Conservation (phyloP, 2,113 vertebrate genomes). For the Empidonax traillii region DNA sequence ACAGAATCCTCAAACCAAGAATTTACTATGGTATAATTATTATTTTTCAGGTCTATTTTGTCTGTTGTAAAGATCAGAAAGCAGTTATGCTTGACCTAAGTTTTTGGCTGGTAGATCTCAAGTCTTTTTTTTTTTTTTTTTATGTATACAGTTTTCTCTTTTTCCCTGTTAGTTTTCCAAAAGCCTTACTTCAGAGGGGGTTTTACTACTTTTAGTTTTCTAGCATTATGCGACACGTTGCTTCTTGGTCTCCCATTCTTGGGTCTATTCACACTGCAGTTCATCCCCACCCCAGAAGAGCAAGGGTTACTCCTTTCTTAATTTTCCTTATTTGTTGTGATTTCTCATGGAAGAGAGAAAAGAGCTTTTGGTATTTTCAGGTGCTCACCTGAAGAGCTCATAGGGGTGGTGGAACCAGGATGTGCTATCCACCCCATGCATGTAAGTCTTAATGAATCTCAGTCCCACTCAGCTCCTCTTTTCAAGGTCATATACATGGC, state of each 20-base stretch:
- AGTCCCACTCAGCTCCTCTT: neutral
- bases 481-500: neutral
- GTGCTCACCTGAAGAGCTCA: neutral
- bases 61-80: neutral
- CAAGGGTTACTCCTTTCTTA: neutral
- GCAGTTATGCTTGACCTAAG: neutral
- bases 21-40: neutral
- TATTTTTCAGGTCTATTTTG: slow-evolving; percentile 7
- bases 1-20: slow-evolving; percentile 3
- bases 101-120: neutral
- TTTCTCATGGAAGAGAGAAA: neutral
- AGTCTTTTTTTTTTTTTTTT: neutral
- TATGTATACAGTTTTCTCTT: neutral
- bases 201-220: neutral
- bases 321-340: neutral
- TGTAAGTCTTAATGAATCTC: neutral
- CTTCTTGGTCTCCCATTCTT: neutral
- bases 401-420: neutral
- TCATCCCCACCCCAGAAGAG: neutral
- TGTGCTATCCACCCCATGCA: neutral
- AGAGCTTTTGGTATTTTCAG: neutral
- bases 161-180: neutral
- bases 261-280: neutral
- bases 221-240: neutral
- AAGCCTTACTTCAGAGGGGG: neutral